Percentiles rank a stretch among this genome's conserved stretches.
Evolutionary conservation across 2,113 vertebrate species (phyloP).

Genomic region (Calyptomena viridis): DNA sequence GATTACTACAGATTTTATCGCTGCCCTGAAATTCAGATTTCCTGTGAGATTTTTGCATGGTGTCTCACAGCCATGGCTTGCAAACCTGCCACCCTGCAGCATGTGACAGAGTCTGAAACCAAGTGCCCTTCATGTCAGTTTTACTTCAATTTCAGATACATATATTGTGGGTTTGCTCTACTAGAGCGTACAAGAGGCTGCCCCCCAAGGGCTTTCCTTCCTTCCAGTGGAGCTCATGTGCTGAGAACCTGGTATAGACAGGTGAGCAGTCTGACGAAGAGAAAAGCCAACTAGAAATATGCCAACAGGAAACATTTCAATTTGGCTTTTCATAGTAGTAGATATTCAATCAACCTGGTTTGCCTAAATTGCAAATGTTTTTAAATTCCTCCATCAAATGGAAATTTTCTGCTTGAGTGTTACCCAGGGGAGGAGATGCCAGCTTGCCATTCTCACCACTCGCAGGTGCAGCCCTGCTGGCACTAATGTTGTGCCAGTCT

Average conservation of each 20-base stretch:
- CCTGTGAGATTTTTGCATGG: neutral
- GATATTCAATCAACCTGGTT: neutral
- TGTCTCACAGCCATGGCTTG: neutral
- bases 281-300: neutral
- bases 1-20: fast-evolving
- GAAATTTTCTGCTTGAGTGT: neutral
- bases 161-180: neutral
- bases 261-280: neutral
- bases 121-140: neutral
- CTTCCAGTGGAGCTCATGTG: fast-evolving
- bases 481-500: neutral
- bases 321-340: neutral
- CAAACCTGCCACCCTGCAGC: neutral
- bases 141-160: neutral
- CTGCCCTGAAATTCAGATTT: neutral
- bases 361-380: neutral
- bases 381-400: neutral
- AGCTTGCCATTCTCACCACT: fast-evolving
- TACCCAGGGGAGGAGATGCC: neutral
- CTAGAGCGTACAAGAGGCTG: neutral
- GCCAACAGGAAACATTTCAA: neutral
- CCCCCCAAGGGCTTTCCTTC: fast-evolving
- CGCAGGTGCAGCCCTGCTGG: neutral
- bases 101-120: neutral
- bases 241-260: neutral